A percentile compares a stretch with the other conserved stretches of the same genome.
Evolutionary conservation across 2,888 invertebrate species (phyloP).

Genomic region (Yponomeuta sedellus): DNA sequence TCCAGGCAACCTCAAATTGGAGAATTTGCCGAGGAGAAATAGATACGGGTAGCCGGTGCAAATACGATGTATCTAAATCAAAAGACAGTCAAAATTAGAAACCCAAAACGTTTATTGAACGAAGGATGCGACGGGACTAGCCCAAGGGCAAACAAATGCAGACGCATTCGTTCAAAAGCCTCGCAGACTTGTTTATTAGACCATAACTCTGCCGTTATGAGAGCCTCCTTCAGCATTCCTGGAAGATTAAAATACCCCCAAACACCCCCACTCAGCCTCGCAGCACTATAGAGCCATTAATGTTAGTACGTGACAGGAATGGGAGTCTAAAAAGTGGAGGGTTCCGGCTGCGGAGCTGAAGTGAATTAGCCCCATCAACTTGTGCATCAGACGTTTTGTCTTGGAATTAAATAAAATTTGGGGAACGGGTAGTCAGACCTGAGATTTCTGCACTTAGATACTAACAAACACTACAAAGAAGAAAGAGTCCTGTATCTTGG

Average conservation of each 20-base stretch:
- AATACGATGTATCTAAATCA: too few species aligned
- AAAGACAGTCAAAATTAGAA: too few species aligned
- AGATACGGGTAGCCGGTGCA: too few species aligned
- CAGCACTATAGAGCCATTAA: conserved; percentile 23
- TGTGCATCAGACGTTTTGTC: background rate
- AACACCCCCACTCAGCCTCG: conserved; percentile 4
- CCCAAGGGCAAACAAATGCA: conserved; percentile 4
- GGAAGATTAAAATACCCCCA: conserved; percentile 55
- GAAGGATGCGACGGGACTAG: background rate
- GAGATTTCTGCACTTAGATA: too few species aligned
- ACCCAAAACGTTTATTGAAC: too few species aligned
- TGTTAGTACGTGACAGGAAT: background rate
- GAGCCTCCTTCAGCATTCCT: conserved; percentile 53
- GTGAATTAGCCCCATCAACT: background rate
- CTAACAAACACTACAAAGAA: too few species aligned
- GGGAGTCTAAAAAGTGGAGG: conserved; percentile 1
- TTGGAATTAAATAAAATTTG: too few species aligned
- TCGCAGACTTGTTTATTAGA: conserved; percentile 50
- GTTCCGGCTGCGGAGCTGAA: background rate
- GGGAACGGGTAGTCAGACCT: too few species aligned
- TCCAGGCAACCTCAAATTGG: too few species aligned
- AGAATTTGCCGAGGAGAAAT: too few species aligned
- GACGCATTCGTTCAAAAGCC: conserved; percentile 21
- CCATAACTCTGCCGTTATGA: conserved; percentile 61
- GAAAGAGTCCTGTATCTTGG: too few species aligned